Evolutionary conservation across 2,888 invertebrate genomes (phyloP), one percentile per base, ranked within the genome.

Genomic region (Leptinotarsa tumamoca): DNA sequence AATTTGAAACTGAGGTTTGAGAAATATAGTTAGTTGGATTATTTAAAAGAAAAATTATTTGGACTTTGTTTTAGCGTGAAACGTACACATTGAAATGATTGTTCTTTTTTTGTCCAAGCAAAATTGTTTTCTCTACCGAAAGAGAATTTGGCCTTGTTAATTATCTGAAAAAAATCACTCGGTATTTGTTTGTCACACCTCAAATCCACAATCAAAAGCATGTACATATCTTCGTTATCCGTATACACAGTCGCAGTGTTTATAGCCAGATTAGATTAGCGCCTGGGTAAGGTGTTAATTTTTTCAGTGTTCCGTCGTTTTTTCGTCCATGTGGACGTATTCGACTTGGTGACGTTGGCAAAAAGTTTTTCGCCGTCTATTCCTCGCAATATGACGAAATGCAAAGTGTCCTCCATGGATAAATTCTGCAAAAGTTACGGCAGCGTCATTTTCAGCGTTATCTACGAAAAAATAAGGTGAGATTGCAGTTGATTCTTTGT

Each of bases 191-290:
- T n/a, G n/a, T 10, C 7, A 7, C 33, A 33, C 33, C 17, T n/a
- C 63, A 5, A 63, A 63, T 43, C 27, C 43, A 17, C 33, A 63
- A 63, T 43, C 33, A 63, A 43, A 33, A 14, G 13, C 21, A 15
- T 18, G 13, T 21, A 23, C 27, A 27, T 27, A 61, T 18, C 23
- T 7, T 61, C 23, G 23, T 61, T 61, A 61, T 21, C 21, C 27
- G 15, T 43, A n/a, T n/a, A 63, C 63, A 27, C 63, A 63, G 33
- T 33, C 63, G 63, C 63, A 63, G 63, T 63, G 43, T 63, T 63
- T 43, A 43, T 33, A 14, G n/a, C 27, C 63, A 43, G 63, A 63
- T 63, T 63, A 63, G 63, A 63, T 63, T 63, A 63, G 63, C 63
- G 33, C 63, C 43, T 63, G 3, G 43, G 27, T n/a, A n/a, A 63